phyloP scores from a whole-genome alignment of 1,140 invertebrate genomes.

The Drosophila kikkawai region DNA sequence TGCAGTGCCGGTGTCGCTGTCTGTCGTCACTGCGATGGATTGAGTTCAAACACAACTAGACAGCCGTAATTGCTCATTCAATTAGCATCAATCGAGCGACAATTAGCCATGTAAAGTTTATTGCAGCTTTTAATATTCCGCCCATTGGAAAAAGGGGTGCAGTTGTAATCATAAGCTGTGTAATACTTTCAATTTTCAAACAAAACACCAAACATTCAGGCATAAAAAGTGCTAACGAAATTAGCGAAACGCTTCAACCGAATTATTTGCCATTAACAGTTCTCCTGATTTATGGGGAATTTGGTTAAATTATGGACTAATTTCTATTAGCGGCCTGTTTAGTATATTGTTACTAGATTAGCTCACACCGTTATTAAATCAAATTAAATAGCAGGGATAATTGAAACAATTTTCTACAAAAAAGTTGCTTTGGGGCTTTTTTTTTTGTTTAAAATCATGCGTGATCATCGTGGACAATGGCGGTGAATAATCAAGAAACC shows the following conservation, averaged over 20 bases:
- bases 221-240: constrained; percentile 24
- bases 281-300: constrained; percentile 16
- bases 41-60: constrained; percentile 10
- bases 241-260: constrained; percentile 7
- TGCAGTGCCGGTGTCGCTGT: constrained; percentile 3
- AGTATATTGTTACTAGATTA: constrained; percentile 12
- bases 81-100: constrained; percentile 60
- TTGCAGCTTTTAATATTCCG: constrained; percentile 5
- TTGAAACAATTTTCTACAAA: constrained; percentile 8
- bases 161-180: constrained; percentile 2
- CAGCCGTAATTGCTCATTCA: constrained; percentile 42
- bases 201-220: constrained; percentile 6
- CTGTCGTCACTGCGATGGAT: constrained; percentile 33
- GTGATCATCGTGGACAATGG: constrained; percentile 8
- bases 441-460: constrained; percentile 16
- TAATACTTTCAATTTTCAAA: constrained; percentile 16
- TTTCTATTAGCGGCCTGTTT: constrained; percentile 37
- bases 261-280: constrained; percentile 32
- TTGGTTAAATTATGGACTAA: constrained; percentile 31
- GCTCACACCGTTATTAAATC: constrained; percentile 15
- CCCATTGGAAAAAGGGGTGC: constrained; percentile 2
- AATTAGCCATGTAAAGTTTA: constrained; percentile 54
- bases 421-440: not conserved
- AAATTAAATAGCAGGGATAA: constrained; percentile 27
- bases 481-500: constrained; percentile 30